A percentile compares a stretch with the other conserved stretches of the same genome.
phyloP scores from a whole-genome alignment of 2,888 invertebrate species.

The Drosophila conformis region DNA sequence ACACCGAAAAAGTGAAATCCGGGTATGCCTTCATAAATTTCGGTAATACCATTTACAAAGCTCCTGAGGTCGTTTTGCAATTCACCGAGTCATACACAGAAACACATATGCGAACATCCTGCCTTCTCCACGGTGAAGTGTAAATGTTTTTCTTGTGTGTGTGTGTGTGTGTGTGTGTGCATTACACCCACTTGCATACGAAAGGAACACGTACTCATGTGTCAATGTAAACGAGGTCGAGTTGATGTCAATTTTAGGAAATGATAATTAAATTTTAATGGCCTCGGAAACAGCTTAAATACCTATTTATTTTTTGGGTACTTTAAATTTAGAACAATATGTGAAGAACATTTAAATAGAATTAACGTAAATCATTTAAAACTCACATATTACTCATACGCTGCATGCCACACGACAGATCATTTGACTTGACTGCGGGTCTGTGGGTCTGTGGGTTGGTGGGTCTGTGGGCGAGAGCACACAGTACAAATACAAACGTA shows the following conservation, averaged over 20 bases:
- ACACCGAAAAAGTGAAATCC: constrained; percentile 1
- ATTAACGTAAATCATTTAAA: constrained; percentile 14
- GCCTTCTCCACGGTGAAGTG: neutral
- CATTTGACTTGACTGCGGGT: constrained; percentile 49
- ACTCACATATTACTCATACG: constrained; percentile 32
- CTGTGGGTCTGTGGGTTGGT: neutral
- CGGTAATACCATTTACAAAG: constrained; percentile 47
- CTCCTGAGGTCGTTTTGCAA: constrained; percentile 35
- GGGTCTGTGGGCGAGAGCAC: constrained; percentile 11
- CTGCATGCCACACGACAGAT: constrained; percentile 42
- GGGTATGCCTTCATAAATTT: constrained; percentile 23
- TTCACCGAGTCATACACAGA: neutral
- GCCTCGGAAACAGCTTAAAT: neutral
- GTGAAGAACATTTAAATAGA: neutral
- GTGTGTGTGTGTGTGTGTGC: neutral
- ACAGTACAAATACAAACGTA: constrained; percentile 35
- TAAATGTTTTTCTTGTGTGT: neutral
- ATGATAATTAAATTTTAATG: constrained; percentile 26
- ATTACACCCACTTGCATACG: neutral
- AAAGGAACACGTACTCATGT: constrained; percentile 8
- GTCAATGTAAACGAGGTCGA: constrained; percentile 6
- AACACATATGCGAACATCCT: constrained; percentile 17
- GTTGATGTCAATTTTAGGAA: neutral
- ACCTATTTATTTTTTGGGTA: neutral
- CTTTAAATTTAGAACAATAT: neutral